phyloP scores from a whole-genome alignment of 2,113 vertebrate species.

The Lasiurus borealis region DNA sequence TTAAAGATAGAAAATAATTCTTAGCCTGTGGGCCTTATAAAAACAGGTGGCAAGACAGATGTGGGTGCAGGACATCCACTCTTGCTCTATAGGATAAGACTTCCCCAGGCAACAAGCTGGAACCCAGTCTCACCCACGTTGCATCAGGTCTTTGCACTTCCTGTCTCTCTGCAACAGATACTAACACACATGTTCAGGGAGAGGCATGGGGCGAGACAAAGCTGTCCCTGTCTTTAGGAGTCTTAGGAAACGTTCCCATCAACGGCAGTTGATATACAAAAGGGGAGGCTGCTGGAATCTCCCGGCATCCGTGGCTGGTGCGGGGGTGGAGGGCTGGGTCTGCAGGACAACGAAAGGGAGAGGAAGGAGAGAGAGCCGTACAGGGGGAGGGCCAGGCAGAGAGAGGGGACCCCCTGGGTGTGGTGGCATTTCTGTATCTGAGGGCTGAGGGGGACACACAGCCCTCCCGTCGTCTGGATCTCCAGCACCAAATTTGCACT shows the following conservation, averaged over 20 bases:
- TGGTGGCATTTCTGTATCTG: background rate
- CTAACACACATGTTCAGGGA: rapidly evolving
- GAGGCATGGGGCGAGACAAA: background rate
- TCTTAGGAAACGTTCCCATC: background rate
- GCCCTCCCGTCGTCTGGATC: background rate
- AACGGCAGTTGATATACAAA: background rate
- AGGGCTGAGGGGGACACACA: background rate
- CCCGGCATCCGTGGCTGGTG: background rate
- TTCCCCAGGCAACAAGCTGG: background rate
- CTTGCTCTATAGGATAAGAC: background rate
- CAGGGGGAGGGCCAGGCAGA: rapidly evolving
- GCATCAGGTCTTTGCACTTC: background rate
- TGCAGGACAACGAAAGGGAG: background rate
- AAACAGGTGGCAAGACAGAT: background rate
- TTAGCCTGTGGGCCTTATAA: background rate
- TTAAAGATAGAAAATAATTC: background rate
- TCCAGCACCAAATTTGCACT: background rate
- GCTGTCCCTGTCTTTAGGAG: background rate
- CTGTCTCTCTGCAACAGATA: background rate
- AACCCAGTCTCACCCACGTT: background rate
- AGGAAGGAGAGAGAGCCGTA: no score
- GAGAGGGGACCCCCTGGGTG: background rate
- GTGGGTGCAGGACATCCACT: background rate
- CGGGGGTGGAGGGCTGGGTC: background rate
- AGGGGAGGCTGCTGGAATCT: background rate